Conservation (phyloP, 1,140 invertebrate genomes). For the Scylla paramamosain region DNA sequence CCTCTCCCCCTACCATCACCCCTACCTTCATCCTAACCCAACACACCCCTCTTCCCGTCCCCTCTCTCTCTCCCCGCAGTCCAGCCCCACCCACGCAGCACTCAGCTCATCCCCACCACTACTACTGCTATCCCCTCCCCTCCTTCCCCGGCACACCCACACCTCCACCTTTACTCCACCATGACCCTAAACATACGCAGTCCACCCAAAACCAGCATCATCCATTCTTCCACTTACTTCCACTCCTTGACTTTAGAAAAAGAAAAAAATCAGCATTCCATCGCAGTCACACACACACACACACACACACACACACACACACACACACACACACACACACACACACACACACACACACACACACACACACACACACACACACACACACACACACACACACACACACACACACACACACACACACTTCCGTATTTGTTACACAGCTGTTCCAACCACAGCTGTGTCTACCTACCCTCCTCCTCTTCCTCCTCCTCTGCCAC, state of each 20-base stretch:
- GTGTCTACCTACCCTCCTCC: background rate
- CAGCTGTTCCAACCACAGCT: background rate
- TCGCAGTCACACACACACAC: background rate
- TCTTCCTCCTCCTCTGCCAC: background rate
- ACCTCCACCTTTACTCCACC: background rate
- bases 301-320: background rate
- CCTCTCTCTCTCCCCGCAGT: background rate
- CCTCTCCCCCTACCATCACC: background rate
- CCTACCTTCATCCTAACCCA: background rate
- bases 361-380: background rate
- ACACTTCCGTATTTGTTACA: background rate
- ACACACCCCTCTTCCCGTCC: background rate
- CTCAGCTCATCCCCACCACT: background rate
- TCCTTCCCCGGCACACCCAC: background rate
- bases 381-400: conserved; percentile 7
- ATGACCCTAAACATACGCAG: too few species aligned
- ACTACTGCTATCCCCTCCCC: background rate
- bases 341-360: conserved; percentile 30
- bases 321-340: conserved; percentile 31
- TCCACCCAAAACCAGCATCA: too few species aligned
- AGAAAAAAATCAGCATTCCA: too few species aligned
- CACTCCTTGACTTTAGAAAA: too few species aligned
- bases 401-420: conserved; percentile 40
- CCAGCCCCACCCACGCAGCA: background rate
- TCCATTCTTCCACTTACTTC: too few species aligned